Evolutionary conservation across 2,888 invertebrate genomes (phyloP).

Genomic region (Cephus nigrinus): DNA sequence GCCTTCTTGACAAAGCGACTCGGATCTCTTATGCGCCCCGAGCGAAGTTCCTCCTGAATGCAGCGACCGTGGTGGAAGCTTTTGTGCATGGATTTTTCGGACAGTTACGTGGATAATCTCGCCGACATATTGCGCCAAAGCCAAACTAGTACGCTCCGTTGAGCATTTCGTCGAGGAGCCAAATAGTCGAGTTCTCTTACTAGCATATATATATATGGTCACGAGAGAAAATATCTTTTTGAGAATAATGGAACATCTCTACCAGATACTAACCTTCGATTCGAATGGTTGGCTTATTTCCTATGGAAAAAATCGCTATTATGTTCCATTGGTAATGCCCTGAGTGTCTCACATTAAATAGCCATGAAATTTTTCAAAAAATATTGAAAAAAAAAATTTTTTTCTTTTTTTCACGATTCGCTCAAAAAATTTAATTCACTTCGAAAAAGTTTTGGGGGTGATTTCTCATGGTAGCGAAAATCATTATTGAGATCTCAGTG

Average conservation of each 20-base stretch:
- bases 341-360: background rate
- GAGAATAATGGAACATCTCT: background rate
- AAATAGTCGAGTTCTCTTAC: slow-evolving; percentile 24
- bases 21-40: slow-evolving; percentile 46
- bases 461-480: background rate
- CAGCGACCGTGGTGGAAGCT: slow-evolving; percentile 9
- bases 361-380: background rate
- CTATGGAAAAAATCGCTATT: background rate
- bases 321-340: background rate
- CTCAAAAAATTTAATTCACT: too few species aligned
- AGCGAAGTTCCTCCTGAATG: slow-evolving; percentile 22
- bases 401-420: fast-evolving
- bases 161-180: slow-evolving; percentile 42
- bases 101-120: slow-evolving; percentile 63
- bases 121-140: slow-evolving; percentile 58
- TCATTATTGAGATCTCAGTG: background rate
- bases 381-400: background rate
- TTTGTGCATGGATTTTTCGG: slow-evolving; percentile 25
- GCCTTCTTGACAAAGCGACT: slow-evolving; percentile 66
- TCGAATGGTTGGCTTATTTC: background rate
- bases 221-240: background rate
- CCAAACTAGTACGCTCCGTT: slow-evolving; percentile 50
- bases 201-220: background rate
- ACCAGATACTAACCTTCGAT: background rate
- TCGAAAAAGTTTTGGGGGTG: background rate